Conservation (phyloP, 1,140 invertebrate genomes). For the Meloidogyne floridensis region DNA sequence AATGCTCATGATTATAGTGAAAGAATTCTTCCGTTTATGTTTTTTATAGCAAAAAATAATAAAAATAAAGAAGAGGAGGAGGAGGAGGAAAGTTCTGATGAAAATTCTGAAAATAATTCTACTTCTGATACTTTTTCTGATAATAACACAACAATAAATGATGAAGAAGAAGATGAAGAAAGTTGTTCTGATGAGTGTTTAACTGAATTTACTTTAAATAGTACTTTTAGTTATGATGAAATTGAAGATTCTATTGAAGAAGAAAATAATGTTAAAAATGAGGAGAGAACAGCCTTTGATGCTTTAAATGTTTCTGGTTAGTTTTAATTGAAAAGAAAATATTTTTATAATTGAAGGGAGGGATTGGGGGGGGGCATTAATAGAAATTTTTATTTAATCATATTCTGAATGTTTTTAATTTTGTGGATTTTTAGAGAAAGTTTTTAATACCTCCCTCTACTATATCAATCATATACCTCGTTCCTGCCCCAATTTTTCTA, state of each 20-base stretch:
- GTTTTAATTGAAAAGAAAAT: neutral
- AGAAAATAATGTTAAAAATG: neutral
- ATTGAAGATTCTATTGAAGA: neutral
- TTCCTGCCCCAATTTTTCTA: no score
- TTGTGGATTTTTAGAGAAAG: no score
- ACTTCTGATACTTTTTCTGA: neutral
- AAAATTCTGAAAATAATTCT: neutral
- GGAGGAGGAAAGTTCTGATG: neutral
- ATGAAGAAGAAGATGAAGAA: neutral
- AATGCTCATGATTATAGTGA: slow-evolving; percentile 9
- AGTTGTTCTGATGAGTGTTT: neutral
- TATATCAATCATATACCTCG: no score
- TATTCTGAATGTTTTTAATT: no score
- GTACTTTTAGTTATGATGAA: neutral
- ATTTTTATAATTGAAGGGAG: no score
- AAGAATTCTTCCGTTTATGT: slow-evolving; percentile 6
- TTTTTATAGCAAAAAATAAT: neutral
- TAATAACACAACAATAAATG: neutral
- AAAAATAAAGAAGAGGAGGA: neutral
- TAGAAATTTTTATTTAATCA: no score
- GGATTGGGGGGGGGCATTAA: no score
- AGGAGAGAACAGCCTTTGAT: neutral
- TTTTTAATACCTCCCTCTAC: no score
- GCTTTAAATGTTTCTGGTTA: neutral
- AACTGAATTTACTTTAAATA: neutral